phyloP scores from a whole-genome alignment of 2,113 vertebrate genomes.

The Pangasianodon gigas region DNA sequence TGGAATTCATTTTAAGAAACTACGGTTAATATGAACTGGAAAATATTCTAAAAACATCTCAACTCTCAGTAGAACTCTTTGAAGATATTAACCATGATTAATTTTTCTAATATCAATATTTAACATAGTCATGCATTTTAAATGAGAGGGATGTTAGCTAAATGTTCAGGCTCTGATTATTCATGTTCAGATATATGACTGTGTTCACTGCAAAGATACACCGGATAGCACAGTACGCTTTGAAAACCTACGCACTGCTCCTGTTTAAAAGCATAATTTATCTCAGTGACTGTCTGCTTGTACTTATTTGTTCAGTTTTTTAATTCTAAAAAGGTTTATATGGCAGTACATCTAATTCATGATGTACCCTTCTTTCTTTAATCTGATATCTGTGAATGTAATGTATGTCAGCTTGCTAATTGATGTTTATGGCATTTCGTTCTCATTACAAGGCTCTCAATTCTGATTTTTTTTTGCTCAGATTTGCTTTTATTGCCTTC shows the following conservation, averaged over 20 bases:
- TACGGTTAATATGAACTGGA: not conserved
- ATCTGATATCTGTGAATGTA: not conserved
- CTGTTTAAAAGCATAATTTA: not conserved
- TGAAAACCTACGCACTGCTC: not conserved
- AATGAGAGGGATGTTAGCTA: not conserved
- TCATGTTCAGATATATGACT: not conserved
- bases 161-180: not conserved
- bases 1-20: not conserved
- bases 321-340: not conserved
- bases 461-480: not conserved
- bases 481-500: not conserved
- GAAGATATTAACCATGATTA: not conserved
- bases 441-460: not conserved
- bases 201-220: not conserved
- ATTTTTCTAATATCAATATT: conserved; percentile 5
- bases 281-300: not conserved
- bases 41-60: not conserved
- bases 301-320: not conserved
- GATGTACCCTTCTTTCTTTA: not conserved
- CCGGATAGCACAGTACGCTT: not conserved
- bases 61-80: not conserved
- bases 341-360: not conserved
- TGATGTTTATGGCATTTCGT: not conserved
- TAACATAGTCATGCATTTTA: not conserved
- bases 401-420: not conserved